phyloP scores from a whole-genome alignment of 2,113 vertebrate species.

The Hippocampus abdominalis region DNA sequence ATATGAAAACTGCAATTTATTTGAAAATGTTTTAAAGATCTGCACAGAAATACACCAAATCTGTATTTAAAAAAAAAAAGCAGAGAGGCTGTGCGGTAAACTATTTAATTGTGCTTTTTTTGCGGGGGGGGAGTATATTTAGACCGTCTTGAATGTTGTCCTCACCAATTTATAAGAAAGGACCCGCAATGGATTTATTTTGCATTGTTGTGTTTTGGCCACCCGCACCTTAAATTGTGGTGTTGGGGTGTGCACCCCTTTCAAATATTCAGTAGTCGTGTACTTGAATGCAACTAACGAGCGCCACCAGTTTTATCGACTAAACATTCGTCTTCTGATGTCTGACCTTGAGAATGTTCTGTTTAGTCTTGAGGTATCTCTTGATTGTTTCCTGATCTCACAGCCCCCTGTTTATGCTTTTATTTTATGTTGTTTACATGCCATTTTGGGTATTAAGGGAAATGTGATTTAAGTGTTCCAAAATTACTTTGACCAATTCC shows the following conservation, averaged over 20 bases:
- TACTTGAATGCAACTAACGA: neutral
- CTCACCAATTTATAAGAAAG: neutral
- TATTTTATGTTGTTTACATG: slow-evolving; percentile 18
- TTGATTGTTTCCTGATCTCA: slow-evolving; percentile 13
- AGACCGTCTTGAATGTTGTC: neutral
- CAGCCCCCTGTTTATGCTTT: neutral
- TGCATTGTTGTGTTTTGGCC: neutral
- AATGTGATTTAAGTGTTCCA: slow-evolving; percentile 25
- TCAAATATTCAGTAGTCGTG: neutral
- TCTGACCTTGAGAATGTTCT: slow-evolving; percentile 49
- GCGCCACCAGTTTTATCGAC: neutral
- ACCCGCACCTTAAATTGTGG: neutral
- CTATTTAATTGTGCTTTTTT: neutral
- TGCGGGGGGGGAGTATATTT: neutral
- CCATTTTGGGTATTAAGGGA: slow-evolving; percentile 58
- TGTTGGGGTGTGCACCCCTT: neutral
- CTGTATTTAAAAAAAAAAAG: neutral
- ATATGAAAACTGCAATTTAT: slow-evolving; percentile 25
- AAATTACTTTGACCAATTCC: slow-evolving; percentile 22
- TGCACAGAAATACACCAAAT: slow-evolving; percentile 4
- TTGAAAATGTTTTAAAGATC: slow-evolving; percentile 32
- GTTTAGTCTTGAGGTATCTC: slow-evolving; percentile 3
- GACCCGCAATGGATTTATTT: neutral
- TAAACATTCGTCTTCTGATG: neutral
- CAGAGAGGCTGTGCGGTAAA: slow-evolving; percentile 12